Conservation (phyloP, 2,113 vertebrate genomes). For the Alligator mississippiensis region DNA sequence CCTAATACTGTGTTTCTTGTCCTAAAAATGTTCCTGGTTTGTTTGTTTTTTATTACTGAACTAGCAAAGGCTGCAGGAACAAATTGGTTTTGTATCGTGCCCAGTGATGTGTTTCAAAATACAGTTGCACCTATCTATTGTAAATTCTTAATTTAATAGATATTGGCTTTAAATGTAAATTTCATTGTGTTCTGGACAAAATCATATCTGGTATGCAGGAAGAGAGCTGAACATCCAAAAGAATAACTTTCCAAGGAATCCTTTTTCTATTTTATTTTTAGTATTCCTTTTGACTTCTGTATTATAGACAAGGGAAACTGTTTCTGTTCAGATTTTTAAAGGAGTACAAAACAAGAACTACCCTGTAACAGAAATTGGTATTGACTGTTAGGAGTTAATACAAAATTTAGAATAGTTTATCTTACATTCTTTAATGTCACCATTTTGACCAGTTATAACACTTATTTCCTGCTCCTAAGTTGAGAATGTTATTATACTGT, state of each 20-base stretch:
- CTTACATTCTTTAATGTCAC: neutral
- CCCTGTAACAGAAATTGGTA: neutral
- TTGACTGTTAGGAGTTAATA: neutral
- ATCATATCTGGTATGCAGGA: neutral
- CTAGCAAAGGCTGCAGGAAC: neutral
- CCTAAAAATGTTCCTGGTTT: slow-evolving; percentile 39
- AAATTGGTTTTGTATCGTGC: neutral
- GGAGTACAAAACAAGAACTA: neutral
- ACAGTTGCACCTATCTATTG: neutral
- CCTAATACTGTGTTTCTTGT: neutral
- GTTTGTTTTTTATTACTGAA: neutral
- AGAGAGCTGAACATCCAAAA: neutral
- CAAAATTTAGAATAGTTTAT: neutral
- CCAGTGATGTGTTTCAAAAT: neutral
- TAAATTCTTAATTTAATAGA: neutral
- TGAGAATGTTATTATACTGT: neutral
- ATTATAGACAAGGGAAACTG: neutral
- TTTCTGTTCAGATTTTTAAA: neutral
- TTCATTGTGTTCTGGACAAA: neutral
- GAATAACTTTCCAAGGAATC: neutral
- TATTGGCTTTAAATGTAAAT: neutral
- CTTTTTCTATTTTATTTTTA: neutral
- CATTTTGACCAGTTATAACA: neutral
- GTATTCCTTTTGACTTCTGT: neutral
- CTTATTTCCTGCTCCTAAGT: neutral